Percentiles rank a stretch among this genome's conserved stretches.
Evolutionary conservation across 2,888 invertebrate genomes (phyloP).

Genomic region (Platycheirus albimanus): DNA sequence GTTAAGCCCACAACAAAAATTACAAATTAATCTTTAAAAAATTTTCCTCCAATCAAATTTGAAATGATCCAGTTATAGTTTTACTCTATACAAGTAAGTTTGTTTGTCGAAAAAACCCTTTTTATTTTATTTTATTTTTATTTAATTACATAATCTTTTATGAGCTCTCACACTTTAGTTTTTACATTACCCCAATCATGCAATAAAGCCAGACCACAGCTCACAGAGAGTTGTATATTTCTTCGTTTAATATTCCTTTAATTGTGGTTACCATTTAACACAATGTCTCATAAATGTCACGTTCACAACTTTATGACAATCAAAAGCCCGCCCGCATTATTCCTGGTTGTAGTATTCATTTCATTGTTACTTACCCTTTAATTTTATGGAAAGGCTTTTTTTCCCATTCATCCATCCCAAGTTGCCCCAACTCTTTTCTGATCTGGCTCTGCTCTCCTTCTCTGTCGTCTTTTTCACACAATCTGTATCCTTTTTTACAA

Average conservation of each 20-base stretch:
- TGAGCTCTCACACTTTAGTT: no score
- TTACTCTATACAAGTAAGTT: no score
- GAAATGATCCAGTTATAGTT: no score
- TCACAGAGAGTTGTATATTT: no score
- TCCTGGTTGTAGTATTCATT: slow-evolving; percentile 62
- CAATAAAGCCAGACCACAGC: no score
- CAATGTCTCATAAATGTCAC: slow-evolving; percentile 73
- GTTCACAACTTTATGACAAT: slow-evolving; percentile 72
- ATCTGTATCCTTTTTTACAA: slow-evolving; percentile 54
- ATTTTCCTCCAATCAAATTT: no score
- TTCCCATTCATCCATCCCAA: not conserved
- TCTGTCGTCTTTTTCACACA: slow-evolving; percentile 21
- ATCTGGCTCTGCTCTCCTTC: slow-evolving; percentile 20
- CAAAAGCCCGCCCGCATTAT: slow-evolving; percentile 70
- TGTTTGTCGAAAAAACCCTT: no score
- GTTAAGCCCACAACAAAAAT: no score
- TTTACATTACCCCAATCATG: no score
- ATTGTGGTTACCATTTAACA: slow-evolving; percentile 68
- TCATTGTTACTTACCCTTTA: slow-evolving; percentile 47
- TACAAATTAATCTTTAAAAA: no score
- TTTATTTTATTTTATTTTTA: no score
- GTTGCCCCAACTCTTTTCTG: slow-evolving; percentile 8
- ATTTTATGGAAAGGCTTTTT: slow-evolving; percentile 19
- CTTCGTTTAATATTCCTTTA: slow-evolving; percentile 68
- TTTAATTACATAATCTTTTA: no score